Evolutionary conservation across 1,140 invertebrate genomes (phyloP), one percentile per base, ranked within the genome.

Genomic region (Philaenus spumarius): DNA sequence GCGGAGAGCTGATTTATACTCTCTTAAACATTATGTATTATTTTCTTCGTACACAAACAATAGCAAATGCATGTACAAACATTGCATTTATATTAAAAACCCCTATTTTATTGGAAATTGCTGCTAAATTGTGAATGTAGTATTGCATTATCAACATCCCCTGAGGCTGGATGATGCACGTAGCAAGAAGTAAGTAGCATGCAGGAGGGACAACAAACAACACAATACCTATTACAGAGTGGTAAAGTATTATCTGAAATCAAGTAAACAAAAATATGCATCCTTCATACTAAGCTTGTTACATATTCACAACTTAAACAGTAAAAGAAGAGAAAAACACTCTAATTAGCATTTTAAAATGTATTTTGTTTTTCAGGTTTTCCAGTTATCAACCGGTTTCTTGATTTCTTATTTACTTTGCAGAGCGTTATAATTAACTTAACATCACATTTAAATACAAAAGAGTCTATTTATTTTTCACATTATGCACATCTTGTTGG

Each of bases 161-260:
- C n/a, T n/a, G n/a, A n/a, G n/a, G n/a, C n/a, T n/a, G n/a, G n/a
- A n/a, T n/a, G n/a, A n/a, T n/a, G n/a, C n/a, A n/a, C n/a, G n/a
- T n/a, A n/a, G n/a, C n/a, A n/a, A n/a, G n/a, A n/a, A n/a, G n/a
- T n/a, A n/a, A n/a, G n/a, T n/a, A n/a, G n/a, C n/a, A n/a, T n/a
- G n/a, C n/a, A n/a, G n/a, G n/a, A n/a, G n/a, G n/a, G n/a, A n/a
- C n/a, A n/a, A n/a, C n/a, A n/a, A n/a, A n/a, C n/a, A n/a, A n/a
- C n/a, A n/a, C n/a, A n/a, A n/a, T n/a, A n/a, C n/a, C 40, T 43
- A 43, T 43, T 43, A 43, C 40, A 43, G 40, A 15, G 20, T 43
- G 76, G 77, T 42, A 55, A 42, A 19, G 59, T 22, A 52, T 61
- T 19, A 43, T 43, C 20, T 43, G 20, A 19, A 43, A 43, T 43